Percentiles rank a stretch among this genome's conserved stretches.
Conservation (phyloP, 2,888 invertebrate species). For the Coremacera marginata region DNA sequence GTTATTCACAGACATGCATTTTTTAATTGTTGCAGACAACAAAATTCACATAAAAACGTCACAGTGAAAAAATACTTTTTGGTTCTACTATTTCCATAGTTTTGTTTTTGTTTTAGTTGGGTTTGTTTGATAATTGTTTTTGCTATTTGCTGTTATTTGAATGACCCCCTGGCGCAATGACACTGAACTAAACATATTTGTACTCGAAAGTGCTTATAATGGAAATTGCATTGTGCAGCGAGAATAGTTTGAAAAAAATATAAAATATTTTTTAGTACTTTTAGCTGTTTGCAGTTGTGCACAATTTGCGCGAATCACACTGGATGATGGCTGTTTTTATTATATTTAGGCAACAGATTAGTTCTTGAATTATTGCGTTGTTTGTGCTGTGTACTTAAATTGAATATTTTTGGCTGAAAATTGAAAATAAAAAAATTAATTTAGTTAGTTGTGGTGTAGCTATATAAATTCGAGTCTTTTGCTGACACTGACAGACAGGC, state of each 20-base stretch:
- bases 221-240: background rate
- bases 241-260: background rate
- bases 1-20: too few relatives aligned
- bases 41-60: too few relatives aligned
- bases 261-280: background rate
- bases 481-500: background rate
- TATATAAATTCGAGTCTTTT: background rate
- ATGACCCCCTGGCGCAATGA: background rate
- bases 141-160: background rate
- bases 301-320: background rate
- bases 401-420: background rate
- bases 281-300: slow-evolving; percentile 1
- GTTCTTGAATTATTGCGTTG: background rate
- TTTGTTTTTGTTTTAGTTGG: background rate
- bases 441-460: slow-evolving; percentile 13
- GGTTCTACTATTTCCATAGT: background rate
- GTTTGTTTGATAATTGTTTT: background rate
- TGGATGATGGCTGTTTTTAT: slow-evolving; percentile 8
- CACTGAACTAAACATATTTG: slow-evolving; percentile 10
- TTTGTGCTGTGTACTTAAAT: background rate
- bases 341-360: slow-evolving; percentile 3
- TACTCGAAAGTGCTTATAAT: slow-evolving; percentile 22
- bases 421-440: background rate
- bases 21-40: too few relatives aligned
- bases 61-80: background rate